These are phyloP conservation scores for Phenganax marumi DNA, from an alignment of 92 coral and sea anemone species.

Conservation along the genomic window DNA sequence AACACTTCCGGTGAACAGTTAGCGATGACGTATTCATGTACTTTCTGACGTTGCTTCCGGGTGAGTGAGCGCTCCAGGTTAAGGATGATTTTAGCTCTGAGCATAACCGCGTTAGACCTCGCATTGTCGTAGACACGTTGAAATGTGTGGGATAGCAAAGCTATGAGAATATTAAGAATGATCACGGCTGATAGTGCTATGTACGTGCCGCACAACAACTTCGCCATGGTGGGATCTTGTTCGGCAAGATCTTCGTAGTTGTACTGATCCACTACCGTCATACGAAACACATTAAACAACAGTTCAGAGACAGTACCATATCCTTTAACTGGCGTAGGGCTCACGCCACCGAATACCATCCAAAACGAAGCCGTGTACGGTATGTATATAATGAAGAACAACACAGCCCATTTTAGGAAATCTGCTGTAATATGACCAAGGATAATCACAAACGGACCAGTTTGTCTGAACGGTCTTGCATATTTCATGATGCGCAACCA, in stretches of 20 bases:
- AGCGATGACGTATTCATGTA: constrained; percentile 53
- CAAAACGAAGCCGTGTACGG: constrained; percentile 80
- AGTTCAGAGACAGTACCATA: constrained; percentile 56
- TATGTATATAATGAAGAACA: constrained; percentile 67
- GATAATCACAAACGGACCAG: constrained; percentile 79
- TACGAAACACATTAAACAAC: constrained; percentile 57
- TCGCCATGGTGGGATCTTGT: constrained; percentile 69
- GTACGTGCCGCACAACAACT: constrained; percentile 69
- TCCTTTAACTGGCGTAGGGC: constrained; percentile 63
- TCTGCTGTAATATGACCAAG: constrained; percentile 70
- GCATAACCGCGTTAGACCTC: constrained; percentile 71
- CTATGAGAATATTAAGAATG: constrained; percentile 72
- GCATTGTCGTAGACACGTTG: constrained; percentile 84
- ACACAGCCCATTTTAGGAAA: constrained; percentile 68
- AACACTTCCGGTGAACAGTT: constrained; percentile 68
- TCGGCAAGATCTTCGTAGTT: constrained; percentile 54
- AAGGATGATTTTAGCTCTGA: constrained; percentile 73
- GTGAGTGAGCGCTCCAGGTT: constrained; percentile 62
- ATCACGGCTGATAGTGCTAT: constrained; percentile 65
- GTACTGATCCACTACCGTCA: constrained; percentile 65
- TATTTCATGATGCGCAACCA: constrained; percentile 78
- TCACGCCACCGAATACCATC: constrained; percentile 72
- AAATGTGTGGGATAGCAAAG: constrained; percentile 75
- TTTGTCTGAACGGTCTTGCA: constrained; percentile 73
- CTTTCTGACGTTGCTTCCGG: constrained; percentile 46